Base-by-base conservation (phyloP, 2,888 invertebrate genomes). In the Fragum whitleyi region DNA sequence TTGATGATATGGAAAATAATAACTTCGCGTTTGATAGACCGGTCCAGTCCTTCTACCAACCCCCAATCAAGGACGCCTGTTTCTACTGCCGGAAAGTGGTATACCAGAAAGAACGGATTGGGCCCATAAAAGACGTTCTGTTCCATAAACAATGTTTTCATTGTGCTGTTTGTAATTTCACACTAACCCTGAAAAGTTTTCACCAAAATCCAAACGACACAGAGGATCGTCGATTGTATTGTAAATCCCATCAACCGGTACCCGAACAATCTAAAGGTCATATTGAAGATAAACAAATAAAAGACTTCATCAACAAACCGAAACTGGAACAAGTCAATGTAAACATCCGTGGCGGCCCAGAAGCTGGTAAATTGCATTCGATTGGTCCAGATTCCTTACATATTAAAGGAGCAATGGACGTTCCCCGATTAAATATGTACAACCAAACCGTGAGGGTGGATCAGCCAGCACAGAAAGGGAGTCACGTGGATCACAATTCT, bases 61-160 rank as follows among this genome's bases (percentile, higher is more conserved):
- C 59, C 26, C 2, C 36, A 32, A n/a, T 53, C 0, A 75, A 75
- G 42, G 85, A 86, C 53, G 81, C 76, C 5, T 91, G 98, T 95
- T 96, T 98, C 93, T 95, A 98, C 85, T 98, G 98, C 95, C 96
- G 96, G 92, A 97, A 97, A 94, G 97, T 97, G 21, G 98, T 98
- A 86, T 98, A 98, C 95, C 98, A 97, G 93, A 97, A 98, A 94
- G 98, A 98, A 95, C 95, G 98, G 82, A 69, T 91, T n/a, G 91
- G 98, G 39, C 98, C 98, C 0, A 95, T 98, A 77, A 98, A 98
- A 95, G 89, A 87, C 32, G 98, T 98, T 95, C 97, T 98, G 94
- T 98, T 97, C 94, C 98, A 99, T 94, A 97, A 97, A 93, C 97
- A 97, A 32, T 98, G 98, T 94, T 98, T 98, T 95, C 98, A 98